These are phyloP conservation scores for Deroplatys truncata DNA, from an alignment of 2,888 invertebrate genomes.

Conservation along the genomic window DNA sequence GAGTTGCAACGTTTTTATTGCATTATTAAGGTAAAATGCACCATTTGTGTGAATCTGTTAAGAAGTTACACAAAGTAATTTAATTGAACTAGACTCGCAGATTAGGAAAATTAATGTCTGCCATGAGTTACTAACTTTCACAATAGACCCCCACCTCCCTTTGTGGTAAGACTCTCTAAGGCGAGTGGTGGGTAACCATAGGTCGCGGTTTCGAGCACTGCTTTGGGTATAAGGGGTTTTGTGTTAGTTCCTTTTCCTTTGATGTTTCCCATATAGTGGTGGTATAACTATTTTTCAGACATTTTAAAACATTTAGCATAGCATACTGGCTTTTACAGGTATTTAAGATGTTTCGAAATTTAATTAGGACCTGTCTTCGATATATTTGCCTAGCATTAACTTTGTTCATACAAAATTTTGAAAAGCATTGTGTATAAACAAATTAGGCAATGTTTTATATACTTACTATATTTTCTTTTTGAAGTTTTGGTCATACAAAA, in stretches of 20 bases:
- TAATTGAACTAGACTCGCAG: neutral
- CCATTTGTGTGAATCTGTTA: neutral
- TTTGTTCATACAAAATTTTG: too few species aligned
- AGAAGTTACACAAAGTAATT: neutral
- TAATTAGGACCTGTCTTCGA: too few species aligned
- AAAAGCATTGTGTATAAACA: too few species aligned
- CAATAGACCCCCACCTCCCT: neutral
- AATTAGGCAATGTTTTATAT: too few species aligned
- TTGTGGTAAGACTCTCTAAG: neutral
- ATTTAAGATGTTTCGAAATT: too few species aligned
- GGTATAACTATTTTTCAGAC: neutral
- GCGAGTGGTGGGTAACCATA: neutral
- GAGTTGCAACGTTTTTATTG: too few species aligned
- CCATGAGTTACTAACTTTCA: neutral
- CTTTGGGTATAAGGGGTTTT: neutral
- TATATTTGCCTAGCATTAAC: too few species aligned
- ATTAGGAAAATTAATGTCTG: neutral
- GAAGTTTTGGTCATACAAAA: too few species aligned
- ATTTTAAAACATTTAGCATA: too few species aligned
- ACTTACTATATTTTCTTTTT: too few species aligned
- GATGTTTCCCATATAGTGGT: neutral
- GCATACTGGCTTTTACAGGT: too few species aligned
- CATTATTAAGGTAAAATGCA: neutral
- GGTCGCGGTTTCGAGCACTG: neutral
- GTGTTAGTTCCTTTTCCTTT: neutral